Base-by-base conservation (phyloP, 2,797 vertebrate genomes). In the Lindbergichthys nudifrons region DNA sequence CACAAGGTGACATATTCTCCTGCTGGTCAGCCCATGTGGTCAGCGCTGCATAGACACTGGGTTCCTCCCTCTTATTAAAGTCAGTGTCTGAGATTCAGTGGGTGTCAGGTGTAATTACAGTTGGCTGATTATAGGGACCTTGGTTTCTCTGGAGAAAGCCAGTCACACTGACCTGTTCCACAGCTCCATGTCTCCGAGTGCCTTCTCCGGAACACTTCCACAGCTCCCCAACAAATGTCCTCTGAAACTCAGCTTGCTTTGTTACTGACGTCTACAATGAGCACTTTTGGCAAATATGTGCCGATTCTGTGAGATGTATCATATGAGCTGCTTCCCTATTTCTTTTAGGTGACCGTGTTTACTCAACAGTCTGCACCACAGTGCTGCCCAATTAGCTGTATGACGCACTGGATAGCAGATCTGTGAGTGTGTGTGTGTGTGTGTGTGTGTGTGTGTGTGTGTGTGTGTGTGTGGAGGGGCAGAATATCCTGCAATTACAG, bases 401-500 rank as follows among this genome's bases (percentile, higher is more conserved):
- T 93, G 89, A 89, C 85, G 76, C 83, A 88, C 65, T 81, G 79
- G 76, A 72, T 41, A 56, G 82, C 76, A 71, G 82, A 73, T 79
- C 79, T 66, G 57, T 56, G 69, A 64, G 21, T 23, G 21, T 23
- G 21, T 23, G 21, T 21, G 21, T 21, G 21, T 21, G 21, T 21
- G 21, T 21, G 21, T 21, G 21, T 21, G 21, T 21, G 21, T 21
- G 21, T 21, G 21, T 21, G 21, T 21, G 21, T 21, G 21, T 21
- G 70, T 82, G 23, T 23, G 80, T 88, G 79, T 86, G 64, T 87
- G 88, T 65, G 86, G 83, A 83, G 50, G 54, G 65, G 63, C 65
- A 83, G 87, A 87, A 88, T 87, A 84, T 92, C 87, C 87, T 92
- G 88, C 87, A 89, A 90, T 92, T 93, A 93, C 75, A 83, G 70